phyloP scores from a whole-genome alignment of 2,113 vertebrate species.

The Lophius piscatorius region DNA sequence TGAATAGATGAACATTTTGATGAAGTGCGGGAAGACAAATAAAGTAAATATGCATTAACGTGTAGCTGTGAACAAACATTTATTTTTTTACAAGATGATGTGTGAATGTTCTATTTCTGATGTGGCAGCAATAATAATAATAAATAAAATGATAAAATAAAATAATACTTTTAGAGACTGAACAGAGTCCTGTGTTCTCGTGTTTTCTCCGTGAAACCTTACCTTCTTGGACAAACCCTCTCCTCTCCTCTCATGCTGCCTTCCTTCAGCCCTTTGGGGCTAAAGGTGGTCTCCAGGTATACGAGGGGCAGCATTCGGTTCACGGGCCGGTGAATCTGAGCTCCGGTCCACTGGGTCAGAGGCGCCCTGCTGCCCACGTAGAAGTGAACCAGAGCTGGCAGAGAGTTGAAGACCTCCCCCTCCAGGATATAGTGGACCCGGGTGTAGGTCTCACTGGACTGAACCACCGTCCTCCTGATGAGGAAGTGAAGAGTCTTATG shows the following conservation, averaged over 20 bases:
- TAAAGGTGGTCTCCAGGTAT: conserved; percentile 87
- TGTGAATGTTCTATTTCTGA: too few relatives aligned
- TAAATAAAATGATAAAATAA: background rate
- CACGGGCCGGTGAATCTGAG: conserved; percentile 87
- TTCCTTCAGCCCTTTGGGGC: conserved; percentile 79
- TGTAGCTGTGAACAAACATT: too few relatives aligned
- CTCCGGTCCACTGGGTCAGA: conserved; percentile 84
- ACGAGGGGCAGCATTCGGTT: conserved; percentile 90
- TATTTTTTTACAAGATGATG: too few relatives aligned
- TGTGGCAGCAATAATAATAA: background rate
- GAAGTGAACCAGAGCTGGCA: conserved; percentile 88
- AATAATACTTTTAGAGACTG: background rate
- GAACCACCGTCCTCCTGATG: conserved; percentile 86
- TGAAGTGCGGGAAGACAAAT: too few relatives aligned
- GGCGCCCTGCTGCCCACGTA: conserved; percentile 85
- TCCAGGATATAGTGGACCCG: conserved; percentile 87
- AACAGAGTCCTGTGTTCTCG: background rate
- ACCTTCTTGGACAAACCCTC: conserved; percentile 82
- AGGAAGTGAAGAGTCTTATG: conserved; percentile 89
- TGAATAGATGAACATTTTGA: too few relatives aligned
- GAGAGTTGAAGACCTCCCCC: conserved; percentile 87
- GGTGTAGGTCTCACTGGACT: conserved; percentile 76
- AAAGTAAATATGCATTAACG: too few relatives aligned
- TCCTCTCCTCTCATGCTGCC: conserved; percentile 80
- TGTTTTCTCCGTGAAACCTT: conserved; percentile 8